Conservation (phyloP, 2,113 vertebrate genomes). For the Fukomys damarensis region DNA sequence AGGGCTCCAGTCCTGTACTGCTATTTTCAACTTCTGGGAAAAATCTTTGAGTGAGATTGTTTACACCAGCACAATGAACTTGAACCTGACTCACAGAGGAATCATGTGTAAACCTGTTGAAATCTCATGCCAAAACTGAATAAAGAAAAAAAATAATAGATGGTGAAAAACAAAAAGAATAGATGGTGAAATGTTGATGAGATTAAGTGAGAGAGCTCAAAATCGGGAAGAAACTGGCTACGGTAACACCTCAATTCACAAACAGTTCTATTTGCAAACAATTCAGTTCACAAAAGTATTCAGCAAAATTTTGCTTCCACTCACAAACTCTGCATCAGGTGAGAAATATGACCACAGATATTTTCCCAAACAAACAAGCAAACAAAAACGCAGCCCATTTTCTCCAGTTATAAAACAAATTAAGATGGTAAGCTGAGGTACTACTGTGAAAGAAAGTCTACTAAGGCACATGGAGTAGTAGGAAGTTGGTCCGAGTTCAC, state of each 20-base stretch:
- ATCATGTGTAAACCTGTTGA: not conserved
- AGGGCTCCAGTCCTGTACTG: conserved; percentile 43
- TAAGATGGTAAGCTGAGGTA: not conserved
- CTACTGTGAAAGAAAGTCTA: not conserved
- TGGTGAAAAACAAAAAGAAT: no score
- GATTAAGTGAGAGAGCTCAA: not conserved
- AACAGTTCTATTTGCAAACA: not conserved
- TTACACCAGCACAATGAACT: not conserved
- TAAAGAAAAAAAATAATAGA: not conserved
- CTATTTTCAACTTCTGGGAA: conserved; percentile 23
- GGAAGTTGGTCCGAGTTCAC: not conserved
- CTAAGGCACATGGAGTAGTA: not conserved
- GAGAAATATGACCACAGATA: no score
- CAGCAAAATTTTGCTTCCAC: not conserved
- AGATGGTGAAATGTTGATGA: not conserved
- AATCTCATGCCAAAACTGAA: not conserved
- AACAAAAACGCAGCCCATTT: not conserved
- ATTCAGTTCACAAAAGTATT: not conserved
- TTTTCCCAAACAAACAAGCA: not conserved
- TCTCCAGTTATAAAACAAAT: not conserved
- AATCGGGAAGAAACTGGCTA: not conserved
- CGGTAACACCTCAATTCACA: not conserved
- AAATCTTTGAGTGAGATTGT: conserved; percentile 47
- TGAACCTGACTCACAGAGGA: not conserved
- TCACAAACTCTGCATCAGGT: not conserved